Evolutionary conservation across 2,113 vertebrate genomes (phyloP), one percentile per base, ranked within the genome.

Genomic region (Stigmatopora argus): DNA sequence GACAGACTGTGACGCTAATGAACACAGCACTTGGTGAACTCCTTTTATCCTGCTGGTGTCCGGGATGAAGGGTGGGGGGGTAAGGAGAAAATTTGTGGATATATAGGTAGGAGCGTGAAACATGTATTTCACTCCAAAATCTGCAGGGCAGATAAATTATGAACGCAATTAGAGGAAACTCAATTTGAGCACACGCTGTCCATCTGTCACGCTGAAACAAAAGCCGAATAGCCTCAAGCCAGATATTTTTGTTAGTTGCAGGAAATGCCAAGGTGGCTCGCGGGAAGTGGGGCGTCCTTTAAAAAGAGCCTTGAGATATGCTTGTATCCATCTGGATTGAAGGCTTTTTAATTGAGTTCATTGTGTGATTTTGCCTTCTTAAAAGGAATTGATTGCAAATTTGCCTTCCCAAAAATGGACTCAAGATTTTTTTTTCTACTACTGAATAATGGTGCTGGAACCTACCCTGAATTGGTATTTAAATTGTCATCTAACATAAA

Each of bases 91-190:
- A 49, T 49, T 62, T 19, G 31, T 17, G 26, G 47, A 63, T 21
- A 69, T 67, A 75, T 67, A 75, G 74, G 67, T 34, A 56, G 67
- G 88, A 91, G 80, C 38, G 12, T 61, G 91, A 87, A 86, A 89
- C 91, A 90, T 83, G 91, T 91, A 89, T 94, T 94, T 92, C 91
- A 86, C 91, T 93, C 93, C 94, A 96, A 94, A 97, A 94, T 94
- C 94, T 92, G 93, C 92, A 93, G 91, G 96, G 95, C 94, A 96
- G 94, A 98, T 95, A 94, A 95, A 97, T 97, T 95, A 94, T 96
- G 94, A 96, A 96, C 91, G 94, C 95, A 98, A 99, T 98, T 97
- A 98, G 96, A 97, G 94, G 93, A 91, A 94, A 97, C 97, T 96
- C 94, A 95, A 95, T 98, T 96, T 95, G 93, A 95, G 93, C 91